Percentiles rank a stretch among this genome's conserved stretches.
phyloP scores from a whole-genome alignment of 1,140 invertebrate species.

The Hesperophylax magnus region DNA sequence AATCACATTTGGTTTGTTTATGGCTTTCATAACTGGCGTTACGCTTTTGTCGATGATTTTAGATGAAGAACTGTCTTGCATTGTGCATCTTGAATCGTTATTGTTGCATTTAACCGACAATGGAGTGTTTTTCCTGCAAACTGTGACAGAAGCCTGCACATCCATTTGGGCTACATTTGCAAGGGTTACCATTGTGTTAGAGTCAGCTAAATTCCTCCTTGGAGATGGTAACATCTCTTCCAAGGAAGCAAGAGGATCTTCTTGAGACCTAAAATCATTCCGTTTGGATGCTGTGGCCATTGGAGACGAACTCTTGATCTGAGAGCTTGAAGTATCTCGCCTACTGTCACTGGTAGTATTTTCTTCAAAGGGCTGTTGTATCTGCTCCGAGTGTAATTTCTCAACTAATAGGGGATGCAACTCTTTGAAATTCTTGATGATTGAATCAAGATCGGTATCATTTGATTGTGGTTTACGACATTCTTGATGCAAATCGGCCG shows the following conservation, averaged over 20 bases:
- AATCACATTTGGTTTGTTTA: background rate
- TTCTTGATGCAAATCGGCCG: constrained; percentile 62
- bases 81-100: too few relatives aligned
- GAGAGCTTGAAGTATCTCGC: background rate
- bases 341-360: background rate
- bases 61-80: background rate
- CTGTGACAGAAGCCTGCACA: constrained; percentile 14
- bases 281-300: background rate
- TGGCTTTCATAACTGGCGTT: background rate
- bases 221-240: background rate
- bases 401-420: constrained; percentile 60
- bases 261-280: background rate
- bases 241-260: constrained; percentile 13
- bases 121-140: constrained; percentile 16
- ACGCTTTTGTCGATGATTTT: background rate
- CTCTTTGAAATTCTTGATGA: constrained; percentile 62
- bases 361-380: background rate
- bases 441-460: constrained; percentile 55
- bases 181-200: background rate
- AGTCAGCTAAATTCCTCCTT: background rate
- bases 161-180: background rate
- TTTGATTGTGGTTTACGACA: constrained; percentile 58
- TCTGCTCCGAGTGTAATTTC: constrained; percentile 18
- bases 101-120: background rate
- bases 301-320: background rate